A percentile compares a stretch with the other conserved stretches of the same genome.
These are phyloP conservation scores for Mimumesa dahlbomi DNA, from an alignment of 2,888 invertebrate species.

Conservation along the genomic window DNA sequence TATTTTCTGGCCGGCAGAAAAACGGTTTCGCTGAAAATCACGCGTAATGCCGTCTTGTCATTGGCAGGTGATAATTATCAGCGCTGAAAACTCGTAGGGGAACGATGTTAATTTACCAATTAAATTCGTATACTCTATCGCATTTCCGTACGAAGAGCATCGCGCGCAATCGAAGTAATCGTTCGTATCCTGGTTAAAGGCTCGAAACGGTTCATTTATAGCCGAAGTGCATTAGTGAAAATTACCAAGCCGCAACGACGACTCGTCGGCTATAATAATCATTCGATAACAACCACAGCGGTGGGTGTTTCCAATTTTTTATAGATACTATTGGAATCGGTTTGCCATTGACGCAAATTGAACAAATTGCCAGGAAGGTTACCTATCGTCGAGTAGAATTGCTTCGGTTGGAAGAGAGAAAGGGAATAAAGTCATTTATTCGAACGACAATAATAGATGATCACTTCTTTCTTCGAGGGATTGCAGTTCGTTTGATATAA, in stretches of 20 bases:
- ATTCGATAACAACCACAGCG: background rate
- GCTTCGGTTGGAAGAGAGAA: too few relatives aligned
- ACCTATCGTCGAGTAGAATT: background rate
- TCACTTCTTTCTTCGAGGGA: too few relatives aligned
- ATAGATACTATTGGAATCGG: background rate
- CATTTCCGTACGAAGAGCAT: background rate
- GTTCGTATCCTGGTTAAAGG: slow-evolving; percentile 5
- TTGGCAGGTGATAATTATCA: too few relatives aligned
- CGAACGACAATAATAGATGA: too few relatives aligned
- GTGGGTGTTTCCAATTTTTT: slow-evolving; percentile 1
- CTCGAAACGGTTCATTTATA: slow-evolving; percentile 25
- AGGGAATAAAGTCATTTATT: too few relatives aligned
- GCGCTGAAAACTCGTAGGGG: too few relatives aligned
- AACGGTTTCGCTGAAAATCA: too few relatives aligned
- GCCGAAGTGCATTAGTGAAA: slow-evolving; percentile 38
- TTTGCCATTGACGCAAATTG: background rate
- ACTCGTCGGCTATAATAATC: slow-evolving; percentile 13
- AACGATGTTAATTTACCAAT: too few relatives aligned
- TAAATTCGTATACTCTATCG: too few relatives aligned
- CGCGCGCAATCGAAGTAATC: background rate
- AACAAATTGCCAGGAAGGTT: background rate
- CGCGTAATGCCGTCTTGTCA: too few relatives aligned
- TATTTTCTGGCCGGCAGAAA: too few relatives aligned
- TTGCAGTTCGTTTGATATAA: too few relatives aligned
- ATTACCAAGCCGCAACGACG: slow-evolving; percentile 29